These are phyloP conservation scores for Rattus rattus DNA, from an alignment of 2,113 vertebrate species.

Conservation along the genomic window DNA sequence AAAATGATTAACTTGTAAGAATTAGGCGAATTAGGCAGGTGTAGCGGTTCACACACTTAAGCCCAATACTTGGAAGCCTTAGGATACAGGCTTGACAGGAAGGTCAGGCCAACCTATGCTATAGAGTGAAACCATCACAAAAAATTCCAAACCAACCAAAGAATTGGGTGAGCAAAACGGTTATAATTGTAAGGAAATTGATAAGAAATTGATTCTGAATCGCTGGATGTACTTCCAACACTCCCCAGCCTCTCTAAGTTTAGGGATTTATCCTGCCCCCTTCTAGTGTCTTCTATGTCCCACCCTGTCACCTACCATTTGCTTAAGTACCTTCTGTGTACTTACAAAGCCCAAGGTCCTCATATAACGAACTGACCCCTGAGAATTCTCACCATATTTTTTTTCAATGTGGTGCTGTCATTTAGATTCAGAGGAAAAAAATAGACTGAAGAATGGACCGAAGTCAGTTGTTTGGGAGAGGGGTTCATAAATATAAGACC, in stretches of 20 bases:
- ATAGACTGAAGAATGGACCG: neutral
- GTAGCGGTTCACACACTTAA: neutral
- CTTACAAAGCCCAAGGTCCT: neutral
- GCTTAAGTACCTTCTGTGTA: neutral
- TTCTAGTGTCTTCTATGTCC: neutral
- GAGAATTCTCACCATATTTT: neutral
- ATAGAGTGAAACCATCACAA: neutral
- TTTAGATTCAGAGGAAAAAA: neutral
- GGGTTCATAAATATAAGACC: conserved; percentile 44
- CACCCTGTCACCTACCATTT: neutral
- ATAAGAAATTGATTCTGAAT: conserved; percentile 17
- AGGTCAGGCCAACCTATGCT: neutral
- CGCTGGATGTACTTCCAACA: neutral
- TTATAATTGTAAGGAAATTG: conserved; percentile 28
- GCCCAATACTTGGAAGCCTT: neutral
- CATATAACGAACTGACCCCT: neutral
- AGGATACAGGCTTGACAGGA: neutral
- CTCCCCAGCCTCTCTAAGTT: neutral
- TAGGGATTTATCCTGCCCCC: neutral
- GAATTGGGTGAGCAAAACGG: conserved; percentile 39
- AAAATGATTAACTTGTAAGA: conserved; percentile 40
- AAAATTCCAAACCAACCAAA: neutral
- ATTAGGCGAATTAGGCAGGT: conserved; percentile 6
- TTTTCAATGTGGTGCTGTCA: neutral
- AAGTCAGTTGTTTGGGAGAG: conserved; percentile 28